A percentile compares a stretch with the other conserved stretches of the same genome.
These are phyloP conservation scores for Oceanodroma tethys DNA, from an alignment of 2,113 vertebrate genomes.

Conservation along the genomic window DNA sequence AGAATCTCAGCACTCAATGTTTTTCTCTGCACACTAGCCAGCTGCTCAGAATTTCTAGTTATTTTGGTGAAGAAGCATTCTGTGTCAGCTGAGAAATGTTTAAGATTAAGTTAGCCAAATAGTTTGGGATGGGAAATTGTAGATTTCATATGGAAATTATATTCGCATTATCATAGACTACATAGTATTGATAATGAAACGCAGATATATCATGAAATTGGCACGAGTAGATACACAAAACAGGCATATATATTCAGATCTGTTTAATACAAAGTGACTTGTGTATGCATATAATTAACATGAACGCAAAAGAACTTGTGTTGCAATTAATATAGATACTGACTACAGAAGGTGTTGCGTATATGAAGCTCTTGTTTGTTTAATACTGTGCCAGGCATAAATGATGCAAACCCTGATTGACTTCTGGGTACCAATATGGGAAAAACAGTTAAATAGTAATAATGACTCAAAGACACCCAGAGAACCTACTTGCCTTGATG, in stretches of 20 bases:
- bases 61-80: neutral
- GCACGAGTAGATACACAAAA: neutral
- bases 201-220: neutral
- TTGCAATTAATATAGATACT: neutral
- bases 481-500: neutral
- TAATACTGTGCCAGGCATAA: neutral
- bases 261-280: neutral
- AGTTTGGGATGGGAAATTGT: neutral
- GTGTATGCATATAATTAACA: neutral
- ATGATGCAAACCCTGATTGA: neutral
- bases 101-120: neutral
- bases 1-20: neutral
- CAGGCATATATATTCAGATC: neutral
- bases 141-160: neutral
- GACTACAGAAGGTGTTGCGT: neutral
- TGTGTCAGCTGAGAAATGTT: neutral
- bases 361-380: neutral
- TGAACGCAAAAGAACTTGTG: neutral
- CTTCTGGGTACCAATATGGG: neutral
- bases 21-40: constrained; percentile 6
- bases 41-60: constrained; percentile 41
- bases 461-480: neutral
- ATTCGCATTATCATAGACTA: neutral
- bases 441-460: neutral
- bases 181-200: constrained; percentile 26